Percentiles rank a stretch among this genome's conserved stretches.
Conservation (phyloP, 2,113 vertebrate species). For the Bos javanicus region DNA sequence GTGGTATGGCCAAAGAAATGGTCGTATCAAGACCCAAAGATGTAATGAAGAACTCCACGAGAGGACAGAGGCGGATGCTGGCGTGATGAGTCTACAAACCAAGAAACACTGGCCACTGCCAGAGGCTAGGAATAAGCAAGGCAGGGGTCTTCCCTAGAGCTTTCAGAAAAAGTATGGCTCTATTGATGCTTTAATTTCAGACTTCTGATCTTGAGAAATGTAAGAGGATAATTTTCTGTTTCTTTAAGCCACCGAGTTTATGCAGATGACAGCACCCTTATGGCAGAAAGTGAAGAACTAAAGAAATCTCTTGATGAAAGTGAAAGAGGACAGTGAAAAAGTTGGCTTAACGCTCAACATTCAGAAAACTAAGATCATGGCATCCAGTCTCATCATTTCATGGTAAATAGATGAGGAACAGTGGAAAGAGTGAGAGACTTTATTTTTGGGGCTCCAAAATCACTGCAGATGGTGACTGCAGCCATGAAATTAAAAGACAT, state of each 20-base stretch:
- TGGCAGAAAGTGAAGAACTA: not conserved
- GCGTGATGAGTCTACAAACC: not conserved
- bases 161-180: not conserved
- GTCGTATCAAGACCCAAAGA: not conserved
- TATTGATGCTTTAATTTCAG: not conserved
- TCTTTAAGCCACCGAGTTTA: not conserved
- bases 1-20: not conserved
- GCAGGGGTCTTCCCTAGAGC: not conserved
- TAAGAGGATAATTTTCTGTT: not conserved
- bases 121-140: not conserved
- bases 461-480: too few species aligned
- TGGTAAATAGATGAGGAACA: too few species aligned
- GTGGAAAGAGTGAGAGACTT: too few species aligned
- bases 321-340: too few species aligned
- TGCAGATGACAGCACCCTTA: too few species aligned
- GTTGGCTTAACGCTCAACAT: too few species aligned
- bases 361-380: too few species aligned
- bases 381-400: too few species aligned
- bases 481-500: too few species aligned
- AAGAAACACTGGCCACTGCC: not conserved
- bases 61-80: not conserved
- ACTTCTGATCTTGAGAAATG: not conserved
- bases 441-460: too few species aligned
- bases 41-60: rapidly evolving
- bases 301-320: too few species aligned